Percentiles rank a stretch among this genome's conserved stretches.
Conservation (phyloP, 2,113 vertebrate species). For the Cyanoramphus novaezelandiae region DNA sequence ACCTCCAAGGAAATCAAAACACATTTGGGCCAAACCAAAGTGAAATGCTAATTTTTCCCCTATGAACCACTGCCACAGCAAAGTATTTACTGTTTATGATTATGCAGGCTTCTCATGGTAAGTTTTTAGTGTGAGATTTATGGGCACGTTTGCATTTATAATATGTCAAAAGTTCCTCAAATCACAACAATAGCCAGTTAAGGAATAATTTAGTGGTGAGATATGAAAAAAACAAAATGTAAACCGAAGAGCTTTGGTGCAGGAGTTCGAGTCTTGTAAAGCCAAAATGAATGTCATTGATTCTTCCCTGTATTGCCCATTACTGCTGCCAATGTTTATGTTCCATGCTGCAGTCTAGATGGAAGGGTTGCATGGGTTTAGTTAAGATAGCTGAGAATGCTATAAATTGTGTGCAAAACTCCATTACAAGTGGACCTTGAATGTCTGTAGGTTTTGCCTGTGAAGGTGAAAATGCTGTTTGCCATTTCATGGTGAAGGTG, state of each 20-base stretch:
- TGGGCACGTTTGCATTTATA: constrained; percentile 45
- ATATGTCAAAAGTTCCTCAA: constrained; percentile 26
- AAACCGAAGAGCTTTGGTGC: background rate
- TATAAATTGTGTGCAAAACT: background rate
- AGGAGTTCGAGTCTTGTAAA: background rate
- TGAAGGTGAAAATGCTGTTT: background rate
- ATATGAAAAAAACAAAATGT: background rate
- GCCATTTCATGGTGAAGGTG: background rate
- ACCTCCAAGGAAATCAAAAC: constrained; percentile 64
- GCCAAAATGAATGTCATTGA: background rate
- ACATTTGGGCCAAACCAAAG: constrained; percentile 45
- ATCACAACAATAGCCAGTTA: constrained; percentile 10
- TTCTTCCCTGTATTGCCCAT: background rate
- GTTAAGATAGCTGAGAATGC: background rate
- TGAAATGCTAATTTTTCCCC: constrained; percentile 46
- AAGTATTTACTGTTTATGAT: constrained; percentile 47
- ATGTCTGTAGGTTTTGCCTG: background rate
- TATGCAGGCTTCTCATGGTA: constrained; percentile 26
- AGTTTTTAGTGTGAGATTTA: constrained; percentile 55
- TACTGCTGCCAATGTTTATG: background rate
- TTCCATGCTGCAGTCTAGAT: background rate
- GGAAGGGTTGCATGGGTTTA: background rate
- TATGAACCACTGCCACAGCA: constrained; percentile 19
- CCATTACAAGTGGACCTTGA: accelerated
- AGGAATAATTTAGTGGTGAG: constrained; percentile 31